Conservation (phyloP, 2,888 invertebrate genomes). For the Agonopterix heracliana region DNA sequence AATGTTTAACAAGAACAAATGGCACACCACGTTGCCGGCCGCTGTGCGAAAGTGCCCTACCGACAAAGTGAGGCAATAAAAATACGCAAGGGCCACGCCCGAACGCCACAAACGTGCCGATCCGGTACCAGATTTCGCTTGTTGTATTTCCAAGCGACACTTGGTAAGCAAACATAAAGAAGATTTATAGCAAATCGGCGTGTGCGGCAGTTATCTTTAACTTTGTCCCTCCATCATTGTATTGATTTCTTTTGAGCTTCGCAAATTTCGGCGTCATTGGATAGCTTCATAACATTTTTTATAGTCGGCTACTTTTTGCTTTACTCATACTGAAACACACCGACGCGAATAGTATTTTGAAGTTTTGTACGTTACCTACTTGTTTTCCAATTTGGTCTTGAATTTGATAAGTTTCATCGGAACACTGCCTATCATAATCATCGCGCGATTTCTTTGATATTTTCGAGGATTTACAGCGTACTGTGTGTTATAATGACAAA, state of each 20-base stretch:
- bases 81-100: constrained; percentile 52
- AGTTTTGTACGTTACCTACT: too few species aligned
- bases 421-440: too few species aligned
- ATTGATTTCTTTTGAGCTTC: constrained; percentile 23
- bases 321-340: too few species aligned
- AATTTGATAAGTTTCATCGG: too few species aligned
- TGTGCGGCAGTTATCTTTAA: constrained; percentile 46
- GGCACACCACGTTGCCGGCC: constrained; percentile 21
- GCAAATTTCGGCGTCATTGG: constrained; percentile 3
- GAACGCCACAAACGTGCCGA: constrained; percentile 48
- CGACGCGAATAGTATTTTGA: too few species aligned
- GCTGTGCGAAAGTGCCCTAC: constrained; percentile 40
- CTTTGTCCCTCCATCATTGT: constrained; percentile 28
- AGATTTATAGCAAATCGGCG: constrained; percentile 56
- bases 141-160: constrained; percentile 56
- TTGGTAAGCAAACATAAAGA: constrained; percentile 62
- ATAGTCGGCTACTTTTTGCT: too few species aligned
- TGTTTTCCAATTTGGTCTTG: too few species aligned
- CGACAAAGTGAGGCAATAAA: constrained; percentile 55
- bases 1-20: constrained; percentile 36
- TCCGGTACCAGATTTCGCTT: constrained; percentile 41
- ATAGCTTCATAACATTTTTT: too few species aligned
- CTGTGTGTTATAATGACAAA: too few species aligned
- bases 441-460: too few species aligned
- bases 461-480: too few species aligned